These are phyloP conservation scores for Dendrocincla tyrannina DNA, from an alignment of 2,797 vertebrate genomes.

Conservation along the genomic window DNA sequence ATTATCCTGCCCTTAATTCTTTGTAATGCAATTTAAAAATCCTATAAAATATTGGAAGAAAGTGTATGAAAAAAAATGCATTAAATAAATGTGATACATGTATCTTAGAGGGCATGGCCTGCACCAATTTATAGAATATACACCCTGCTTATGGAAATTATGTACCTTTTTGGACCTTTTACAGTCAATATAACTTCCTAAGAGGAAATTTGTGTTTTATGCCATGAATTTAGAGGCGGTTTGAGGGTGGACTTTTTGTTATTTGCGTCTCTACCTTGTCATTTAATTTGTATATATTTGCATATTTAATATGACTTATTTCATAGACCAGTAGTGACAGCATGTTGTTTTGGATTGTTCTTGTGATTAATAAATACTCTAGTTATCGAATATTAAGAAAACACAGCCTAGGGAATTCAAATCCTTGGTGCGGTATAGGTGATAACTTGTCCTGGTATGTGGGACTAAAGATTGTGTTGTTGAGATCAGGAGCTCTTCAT, in stretches of 20 bases:
- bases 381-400: background rate
- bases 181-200: background rate
- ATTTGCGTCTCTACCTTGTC: background rate
- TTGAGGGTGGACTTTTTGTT: background rate
- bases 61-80: background rate
- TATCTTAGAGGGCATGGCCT: background rate
- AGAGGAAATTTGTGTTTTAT: background rate
- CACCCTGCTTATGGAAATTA: background rate
- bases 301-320: background rate
- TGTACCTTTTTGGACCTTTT: background rate
- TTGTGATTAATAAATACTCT: background rate
- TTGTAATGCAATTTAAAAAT: background rate
- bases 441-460: background rate
- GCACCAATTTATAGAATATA: background rate
- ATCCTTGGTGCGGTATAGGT: background rate
- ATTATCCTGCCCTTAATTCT: constrained; percentile 17
- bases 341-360: background rate
- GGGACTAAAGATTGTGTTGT: background rate
- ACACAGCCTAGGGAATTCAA: background rate
- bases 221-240: background rate
- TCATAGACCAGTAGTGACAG: background rate
- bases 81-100: constrained; percentile 9
- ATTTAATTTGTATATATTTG: background rate
- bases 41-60: constrained; percentile 6
- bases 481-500: background rate